phyloP scores from a whole-genome alignment of 1,140 invertebrate genomes.

The Brachionus koreanus region DNA sequence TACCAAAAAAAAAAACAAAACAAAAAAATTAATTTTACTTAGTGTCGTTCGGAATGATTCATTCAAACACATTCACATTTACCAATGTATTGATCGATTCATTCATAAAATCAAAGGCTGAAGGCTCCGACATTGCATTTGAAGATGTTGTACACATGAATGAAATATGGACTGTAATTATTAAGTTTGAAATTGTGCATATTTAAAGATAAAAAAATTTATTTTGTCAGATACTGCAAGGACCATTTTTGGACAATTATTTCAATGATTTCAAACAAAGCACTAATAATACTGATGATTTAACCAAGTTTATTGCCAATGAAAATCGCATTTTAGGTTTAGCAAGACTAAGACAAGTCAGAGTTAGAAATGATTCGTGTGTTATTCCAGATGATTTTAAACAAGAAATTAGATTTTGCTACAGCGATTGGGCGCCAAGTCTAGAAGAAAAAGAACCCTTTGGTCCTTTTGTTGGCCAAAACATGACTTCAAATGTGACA shows the following conservation, averaged over 20 bases:
- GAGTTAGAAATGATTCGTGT: slow-evolving; percentile 48
- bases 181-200: not conserved
- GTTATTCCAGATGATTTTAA: slow-evolving; percentile 40
- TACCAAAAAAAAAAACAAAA: not conserved
- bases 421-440: slow-evolving; percentile 36
- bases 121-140: slow-evolving; percentile 59
- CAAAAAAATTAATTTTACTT: slow-evolving; percentile 43
- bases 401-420: slow-evolving; percentile 32
- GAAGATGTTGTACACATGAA: slow-evolving; percentile 60
- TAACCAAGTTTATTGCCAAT: slow-evolving; percentile 65
- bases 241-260: slow-evolving; percentile 31
- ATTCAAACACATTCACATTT: slow-evolving; percentile 64
- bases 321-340: slow-evolving; percentile 68
- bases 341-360: slow-evolving; percentile 65
- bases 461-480: slow-evolving; percentile 3
- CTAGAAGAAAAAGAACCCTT: slow-evolving; percentile 16
- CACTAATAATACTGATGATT: slow-evolving; percentile 63
- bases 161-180: slow-evolving; percentile 65
- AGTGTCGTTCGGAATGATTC: slow-evolving; percentile 66
- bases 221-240: not conserved
- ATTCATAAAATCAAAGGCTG: slow-evolving; percentile 58
- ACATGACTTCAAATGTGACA: not conserved
- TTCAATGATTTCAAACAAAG: slow-evolving; percentile 61
- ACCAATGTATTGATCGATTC: slow-evolving; percentile 64
- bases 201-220: not conserved